Percentiles rank a stretch among this genome's conserved stretches.
These are phyloP conservation scores for Centroberyx gerrardi DNA, from an alignment of 2,797 vertebrate species.

Conservation along the genomic window DNA sequence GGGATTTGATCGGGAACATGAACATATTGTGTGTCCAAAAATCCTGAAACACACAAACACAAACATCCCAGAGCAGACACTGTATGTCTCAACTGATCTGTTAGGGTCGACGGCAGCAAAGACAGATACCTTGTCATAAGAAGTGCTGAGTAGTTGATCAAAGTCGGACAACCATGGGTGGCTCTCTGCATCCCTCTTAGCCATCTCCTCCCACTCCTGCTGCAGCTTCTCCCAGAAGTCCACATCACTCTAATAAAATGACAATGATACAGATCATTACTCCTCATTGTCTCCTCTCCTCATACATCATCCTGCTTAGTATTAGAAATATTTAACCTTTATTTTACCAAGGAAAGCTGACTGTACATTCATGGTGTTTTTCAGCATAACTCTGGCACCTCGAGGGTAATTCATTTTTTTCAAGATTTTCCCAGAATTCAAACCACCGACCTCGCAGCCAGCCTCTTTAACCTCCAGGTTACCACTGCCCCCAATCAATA, in stretches of 20 bases:
- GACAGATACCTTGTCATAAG: conserved; percentile 93
- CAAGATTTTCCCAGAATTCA: neutral
- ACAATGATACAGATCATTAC: conserved; percentile 46
- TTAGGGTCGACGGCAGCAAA: neutral
- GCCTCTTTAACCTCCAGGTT: too few species aligned
- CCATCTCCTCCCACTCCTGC: conserved; percentile 99
- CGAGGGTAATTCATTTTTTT: neutral
- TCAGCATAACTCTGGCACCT: conserved; percentile 1
- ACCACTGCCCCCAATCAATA: neutral
- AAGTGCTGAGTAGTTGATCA: conserved; percentile 91
- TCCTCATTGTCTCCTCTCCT: conserved; percentile 6
- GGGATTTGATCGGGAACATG: neutral
- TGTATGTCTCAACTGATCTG: conserved; percentile 20
- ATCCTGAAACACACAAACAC: conserved; percentile 24
- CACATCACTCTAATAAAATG: conserved; percentile 90
- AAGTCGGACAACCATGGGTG: conserved; percentile 99
- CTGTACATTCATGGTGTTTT: conserved; percentile 7
- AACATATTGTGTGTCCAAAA: conserved; percentile 2
- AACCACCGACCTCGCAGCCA: neutral
- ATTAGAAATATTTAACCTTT: conserved; percentile 31
- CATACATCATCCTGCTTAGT: neutral
- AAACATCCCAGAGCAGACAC: neutral
- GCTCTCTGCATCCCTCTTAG: conserved; percentile 95
- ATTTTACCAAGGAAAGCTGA: conserved; percentile 7
- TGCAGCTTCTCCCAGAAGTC: conserved; percentile 99